phyloP scores from a whole-genome alignment of 2,797 vertebrate genomes.

The Galago senegalensis region DNA sequence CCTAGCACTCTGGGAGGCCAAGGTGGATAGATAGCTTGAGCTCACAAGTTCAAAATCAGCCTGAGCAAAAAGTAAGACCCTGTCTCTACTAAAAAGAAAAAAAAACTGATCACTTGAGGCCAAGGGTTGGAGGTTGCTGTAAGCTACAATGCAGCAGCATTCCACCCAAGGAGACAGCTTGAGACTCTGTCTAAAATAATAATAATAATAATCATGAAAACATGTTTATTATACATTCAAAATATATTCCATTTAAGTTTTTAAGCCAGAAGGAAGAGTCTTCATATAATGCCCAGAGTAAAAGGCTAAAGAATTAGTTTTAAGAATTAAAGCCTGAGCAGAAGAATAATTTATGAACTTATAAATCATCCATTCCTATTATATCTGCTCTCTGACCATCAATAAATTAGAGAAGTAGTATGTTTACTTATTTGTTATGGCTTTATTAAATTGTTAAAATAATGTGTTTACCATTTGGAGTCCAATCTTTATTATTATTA shows the following conservation, averaged over 20 bases:
- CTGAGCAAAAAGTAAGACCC: too few species aligned
- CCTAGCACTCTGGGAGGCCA: too few species aligned
- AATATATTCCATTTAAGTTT: constrained; percentile 23
- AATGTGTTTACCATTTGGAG: neutral
- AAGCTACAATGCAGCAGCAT: too few species aligned
- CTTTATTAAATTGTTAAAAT: constrained; percentile 73
- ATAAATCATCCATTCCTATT: constrained; percentile 28
- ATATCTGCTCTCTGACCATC: constrained; percentile 34
- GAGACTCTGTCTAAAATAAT: too few species aligned
- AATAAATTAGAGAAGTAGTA: constrained; percentile 55
- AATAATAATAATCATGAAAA: constrained; percentile 22
- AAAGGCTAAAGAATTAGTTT: constrained; percentile 38
- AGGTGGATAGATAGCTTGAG: too few species aligned
- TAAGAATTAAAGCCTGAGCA: constrained; percentile 40
- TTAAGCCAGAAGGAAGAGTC: constrained; percentile 8
- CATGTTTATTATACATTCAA: neutral
- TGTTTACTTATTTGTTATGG: constrained; percentile 31
- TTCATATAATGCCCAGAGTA: constrained; percentile 26
- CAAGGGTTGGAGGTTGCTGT: too few species aligned
- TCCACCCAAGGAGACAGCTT: too few species aligned
- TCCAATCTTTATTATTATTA: neutral
- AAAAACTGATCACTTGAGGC: too few species aligned
- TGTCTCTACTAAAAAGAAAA: too few species aligned
- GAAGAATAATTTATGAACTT: constrained; percentile 68
- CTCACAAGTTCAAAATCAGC: too few species aligned